These are phyloP conservation scores for Caenorhabditis sp. DNA, from an alignment of 2,888 invertebrate species.

Conservation along the genomic window DNA sequence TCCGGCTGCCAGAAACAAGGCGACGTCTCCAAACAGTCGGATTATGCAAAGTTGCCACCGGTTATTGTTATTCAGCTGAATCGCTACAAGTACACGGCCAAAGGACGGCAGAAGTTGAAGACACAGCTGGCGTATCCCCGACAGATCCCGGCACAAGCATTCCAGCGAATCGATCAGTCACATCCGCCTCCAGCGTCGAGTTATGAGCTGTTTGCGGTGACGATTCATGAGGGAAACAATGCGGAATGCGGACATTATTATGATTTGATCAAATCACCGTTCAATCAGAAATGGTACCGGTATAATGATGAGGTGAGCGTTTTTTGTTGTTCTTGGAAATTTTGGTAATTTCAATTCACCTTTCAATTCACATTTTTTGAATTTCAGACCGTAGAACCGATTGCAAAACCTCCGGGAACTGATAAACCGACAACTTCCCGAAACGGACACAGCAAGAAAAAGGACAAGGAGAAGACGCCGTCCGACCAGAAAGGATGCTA, in stretches of 20 bases:
- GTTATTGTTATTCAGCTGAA: constrained; percentile 79
- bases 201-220: constrained; percentile 87
- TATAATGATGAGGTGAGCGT: constrained; percentile 86
- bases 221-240: constrained; percentile 87
- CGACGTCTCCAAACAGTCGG: constrained; percentile 48
- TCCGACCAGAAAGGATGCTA: constrained; percentile 62
- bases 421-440: constrained; percentile 48
- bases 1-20: constrained; percentile 70
- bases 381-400: constrained; percentile 61
- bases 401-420: constrained; percentile 67
- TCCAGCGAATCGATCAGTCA: constrained; percentile 38
- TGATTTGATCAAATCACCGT: constrained; percentile 86
- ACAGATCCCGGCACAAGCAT: constrained; percentile 48
- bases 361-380: background rate
- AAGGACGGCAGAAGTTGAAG: constrained; percentile 77
- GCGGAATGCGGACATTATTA: constrained; percentile 88
- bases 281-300: constrained; percentile 86
- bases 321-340: too few species aligned
- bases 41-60: constrained; percentile 73
- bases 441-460: constrained; percentile 18
- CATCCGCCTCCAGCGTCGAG: constrained; percentile 32
- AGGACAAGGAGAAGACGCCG: constrained; percentile 46
- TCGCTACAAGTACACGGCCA: constrained; percentile 73
- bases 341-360: background rate
- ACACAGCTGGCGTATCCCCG: constrained; percentile 76